A percentile compares a stretch with the other conserved stretches of the same genome.
Conservation (phyloP, 2,888 invertebrate genomes). For the Ormia ochracea region DNA sequence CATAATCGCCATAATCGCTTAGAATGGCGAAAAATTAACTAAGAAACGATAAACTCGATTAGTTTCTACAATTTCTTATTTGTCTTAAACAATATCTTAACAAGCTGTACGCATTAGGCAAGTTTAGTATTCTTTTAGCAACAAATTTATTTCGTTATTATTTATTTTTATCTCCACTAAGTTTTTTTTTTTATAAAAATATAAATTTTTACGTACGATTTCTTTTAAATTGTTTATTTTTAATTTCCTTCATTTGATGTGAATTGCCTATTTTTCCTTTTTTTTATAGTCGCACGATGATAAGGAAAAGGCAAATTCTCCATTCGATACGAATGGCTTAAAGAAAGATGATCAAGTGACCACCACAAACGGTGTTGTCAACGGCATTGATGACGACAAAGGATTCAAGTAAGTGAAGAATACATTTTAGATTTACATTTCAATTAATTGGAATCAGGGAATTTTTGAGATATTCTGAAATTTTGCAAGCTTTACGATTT, state of each 20-base stretch:
- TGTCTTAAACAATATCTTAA: no score
- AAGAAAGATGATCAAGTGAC: conserved; percentile 79
- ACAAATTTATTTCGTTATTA: conserved; percentile 14
- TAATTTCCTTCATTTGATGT: conserved; percentile 18
- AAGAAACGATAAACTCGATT: no score
- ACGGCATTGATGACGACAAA: conserved; percentile 91
- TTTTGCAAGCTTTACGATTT: no score
- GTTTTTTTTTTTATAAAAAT: conserved; percentile 1
- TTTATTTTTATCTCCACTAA: conserved; percentile 6
- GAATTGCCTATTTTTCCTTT: background rate
- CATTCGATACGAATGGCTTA: conserved; percentile 77
- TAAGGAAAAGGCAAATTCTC: conserved; percentile 79
- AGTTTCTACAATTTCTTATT: no score
- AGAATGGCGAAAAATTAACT: no score
- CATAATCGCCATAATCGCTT: no score
- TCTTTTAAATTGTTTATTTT: background rate
- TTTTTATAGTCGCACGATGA: conserved; percentile 77
- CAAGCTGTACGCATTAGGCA: no score
- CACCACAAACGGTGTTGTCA: conserved; percentile 81
- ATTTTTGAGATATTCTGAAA: no score
- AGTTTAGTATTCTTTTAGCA: background rate
- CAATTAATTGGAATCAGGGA: no score
- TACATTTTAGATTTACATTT: no score
- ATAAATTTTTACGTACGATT: background rate
- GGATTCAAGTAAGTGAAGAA: conserved; percentile 88